Conservation (phyloP, 2,797 vertebrate species). For the Lepidocolaptes lacrymiger region DNA sequence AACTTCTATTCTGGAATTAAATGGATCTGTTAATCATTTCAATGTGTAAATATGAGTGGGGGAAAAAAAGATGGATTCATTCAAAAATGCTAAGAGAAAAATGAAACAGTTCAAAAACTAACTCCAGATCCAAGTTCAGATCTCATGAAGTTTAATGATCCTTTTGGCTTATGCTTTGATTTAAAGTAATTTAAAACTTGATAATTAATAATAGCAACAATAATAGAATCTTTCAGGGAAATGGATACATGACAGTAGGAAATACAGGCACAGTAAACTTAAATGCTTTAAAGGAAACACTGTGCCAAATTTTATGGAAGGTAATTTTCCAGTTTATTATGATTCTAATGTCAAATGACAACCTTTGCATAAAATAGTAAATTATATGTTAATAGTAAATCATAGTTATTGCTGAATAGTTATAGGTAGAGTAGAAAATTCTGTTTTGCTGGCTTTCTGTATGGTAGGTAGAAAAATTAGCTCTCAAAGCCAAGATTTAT, state of each 20-base stretch:
- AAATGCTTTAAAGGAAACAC: neutral
- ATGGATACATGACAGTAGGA: neutral
- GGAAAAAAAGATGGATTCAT: neutral
- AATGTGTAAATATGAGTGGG: neutral
- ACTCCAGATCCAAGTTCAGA: neutral
- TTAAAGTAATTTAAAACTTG: neutral
- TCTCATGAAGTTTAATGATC: neutral
- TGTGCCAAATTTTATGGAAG: neutral
- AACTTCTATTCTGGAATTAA: neutral
- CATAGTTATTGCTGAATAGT: neutral
- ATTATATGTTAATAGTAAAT: neutral
- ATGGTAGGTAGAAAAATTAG: neutral
- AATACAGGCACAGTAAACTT: neutral
- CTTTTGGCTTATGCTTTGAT: neutral
- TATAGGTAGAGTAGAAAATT: neutral
- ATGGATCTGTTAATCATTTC: neutral
- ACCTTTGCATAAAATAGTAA: neutral
- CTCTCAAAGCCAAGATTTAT: neutral
- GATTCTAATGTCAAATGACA: neutral
- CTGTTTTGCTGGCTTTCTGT: neutral
- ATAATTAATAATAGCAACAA: neutral
- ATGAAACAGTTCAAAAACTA: neutral
- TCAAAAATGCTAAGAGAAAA: neutral
- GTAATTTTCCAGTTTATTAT: neutral
- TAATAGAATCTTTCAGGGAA: neutral